Evolutionary conservation across 2,888 invertebrate genomes (phyloP), one percentile per base, ranked within the genome.

Genomic region (Meandrusa payeni): DNA sequence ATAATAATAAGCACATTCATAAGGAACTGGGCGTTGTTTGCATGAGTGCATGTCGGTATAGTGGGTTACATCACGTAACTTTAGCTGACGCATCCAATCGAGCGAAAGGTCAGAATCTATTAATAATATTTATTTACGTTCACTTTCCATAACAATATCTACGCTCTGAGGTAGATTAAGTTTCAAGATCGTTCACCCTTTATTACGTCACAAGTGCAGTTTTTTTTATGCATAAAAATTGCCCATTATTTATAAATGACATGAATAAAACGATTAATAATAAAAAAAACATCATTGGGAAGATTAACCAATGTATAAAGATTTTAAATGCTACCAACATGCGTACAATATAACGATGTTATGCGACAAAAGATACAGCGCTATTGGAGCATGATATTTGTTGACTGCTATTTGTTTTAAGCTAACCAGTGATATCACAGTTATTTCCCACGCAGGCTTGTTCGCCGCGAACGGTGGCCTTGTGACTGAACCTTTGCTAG

Each of bases 61-160:
- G 19, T 26, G 24, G 52, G 59, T 83, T 81, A 82, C 80, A 79
- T 85, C 77, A 85, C 63, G 66, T 61, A 62, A 68, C 63, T 72
- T 73, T 64, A 64, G 67, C 70, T 85, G 82, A 86, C 83, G 81
- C 83, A 83, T 85, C n/a, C 76, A 64, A 47, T 59, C 40, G 53
- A 76, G 64, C 73, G 69, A 86, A 83, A 86, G 82, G 83, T 83
- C 81, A 83, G 63, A 65, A 71, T 73, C 74, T 82, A 81, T 82
- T 75, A 73, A 78, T 76, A 79, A 63, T 54, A 55, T 58, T 38
- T 47, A 55, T 61, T 64, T 63, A 61, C 69, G 62, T 58, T 76
- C 75, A 79, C 79, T 83, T 82, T 82, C 72, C 71, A 80, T 72
- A 75, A 69, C 62, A 72, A 66, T 61, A 60, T 65, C 40, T 55